Conservation (phyloP, 2,113 vertebrate species). For the Cavia porcellus region DNA sequence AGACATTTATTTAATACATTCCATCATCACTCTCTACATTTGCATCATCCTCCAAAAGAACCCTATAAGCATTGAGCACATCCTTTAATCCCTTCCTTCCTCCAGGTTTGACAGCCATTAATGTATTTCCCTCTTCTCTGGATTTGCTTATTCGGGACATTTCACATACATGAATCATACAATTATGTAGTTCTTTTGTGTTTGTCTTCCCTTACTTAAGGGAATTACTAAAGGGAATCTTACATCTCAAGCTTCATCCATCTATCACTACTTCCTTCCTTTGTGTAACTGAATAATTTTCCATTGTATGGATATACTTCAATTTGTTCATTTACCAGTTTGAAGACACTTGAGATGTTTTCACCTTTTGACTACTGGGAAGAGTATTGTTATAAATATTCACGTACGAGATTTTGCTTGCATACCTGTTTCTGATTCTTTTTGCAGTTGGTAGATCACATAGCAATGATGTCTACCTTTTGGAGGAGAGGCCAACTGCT, state of each 20-base stretch:
- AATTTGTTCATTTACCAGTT: not conserved
- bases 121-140: not conserved
- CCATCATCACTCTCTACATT: not conserved
- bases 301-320: not conserved
- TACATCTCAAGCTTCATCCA: not conserved
- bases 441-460: not conserved
- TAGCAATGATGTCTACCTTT: not conserved
- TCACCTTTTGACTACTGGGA: not conserved
- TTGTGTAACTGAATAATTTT: not conserved
- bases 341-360: not conserved
- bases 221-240: too few species aligned
- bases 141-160: not conserved
- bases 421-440: not conserved
- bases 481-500: not conserved
- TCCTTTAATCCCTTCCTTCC: not conserved
- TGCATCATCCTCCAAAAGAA: not conserved
- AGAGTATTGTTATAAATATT: not conserved
- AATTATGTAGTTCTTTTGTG: not conserved
- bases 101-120: not conserved
- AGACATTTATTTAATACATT: constrained; percentile 10
- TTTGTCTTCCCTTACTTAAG: not conserved
- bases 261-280: not conserved
- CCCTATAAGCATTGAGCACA: not conserved
- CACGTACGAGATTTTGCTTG: not conserved
- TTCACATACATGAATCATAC: not conserved